Percentiles rank a stretch among this genome's conserved stretches.
These are phyloP conservation scores for Athrips mouffetella DNA, from an alignment of 2,888 invertebrate species.

Conservation along the genomic window DNA sequence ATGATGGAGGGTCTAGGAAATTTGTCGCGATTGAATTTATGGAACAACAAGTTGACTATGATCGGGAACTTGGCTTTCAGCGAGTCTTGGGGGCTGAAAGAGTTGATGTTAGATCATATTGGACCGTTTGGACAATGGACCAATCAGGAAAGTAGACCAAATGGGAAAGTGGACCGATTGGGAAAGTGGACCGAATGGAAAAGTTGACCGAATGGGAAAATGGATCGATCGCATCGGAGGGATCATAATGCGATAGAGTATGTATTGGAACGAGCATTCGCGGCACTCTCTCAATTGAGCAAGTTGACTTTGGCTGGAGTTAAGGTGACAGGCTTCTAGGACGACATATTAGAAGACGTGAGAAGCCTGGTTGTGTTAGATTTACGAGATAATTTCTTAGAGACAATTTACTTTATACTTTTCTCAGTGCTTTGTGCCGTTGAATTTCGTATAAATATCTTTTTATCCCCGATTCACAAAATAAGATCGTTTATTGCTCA, in stretches of 20 bases:
- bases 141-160: no score
- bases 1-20: conserved; percentile 86
- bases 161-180: no score
- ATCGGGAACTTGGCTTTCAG: conserved; percentile 88
- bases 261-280: conserved; percentile 86
- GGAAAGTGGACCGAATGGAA: no score
- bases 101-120: conserved; percentile 83
- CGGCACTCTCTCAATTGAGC: conserved; percentile 83
- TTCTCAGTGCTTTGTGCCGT: neutral
- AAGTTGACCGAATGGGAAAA: no score
- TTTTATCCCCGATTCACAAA: neutral
- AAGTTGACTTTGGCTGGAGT: conserved; percentile 86
- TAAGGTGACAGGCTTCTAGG: conserved; percentile 83
- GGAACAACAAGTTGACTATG: conserved; percentile 85
- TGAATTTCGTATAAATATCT: neutral
- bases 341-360: conserved; percentile 84
- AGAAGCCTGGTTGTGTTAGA: conserved; percentile 84
- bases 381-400: conserved; percentile 85
- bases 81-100: conserved; percentile 84
- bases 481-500: conserved; percentile 1
- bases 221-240: no score
- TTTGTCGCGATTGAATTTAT: conserved; percentile 84
- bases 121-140: no score
- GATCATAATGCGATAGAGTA: conserved; percentile 83
- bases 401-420: conserved; percentile 80